These are phyloP conservation scores for Apocheima hispidaria DNA, from an alignment of 2,888 invertebrate species.

Conservation along the genomic window DNA sequence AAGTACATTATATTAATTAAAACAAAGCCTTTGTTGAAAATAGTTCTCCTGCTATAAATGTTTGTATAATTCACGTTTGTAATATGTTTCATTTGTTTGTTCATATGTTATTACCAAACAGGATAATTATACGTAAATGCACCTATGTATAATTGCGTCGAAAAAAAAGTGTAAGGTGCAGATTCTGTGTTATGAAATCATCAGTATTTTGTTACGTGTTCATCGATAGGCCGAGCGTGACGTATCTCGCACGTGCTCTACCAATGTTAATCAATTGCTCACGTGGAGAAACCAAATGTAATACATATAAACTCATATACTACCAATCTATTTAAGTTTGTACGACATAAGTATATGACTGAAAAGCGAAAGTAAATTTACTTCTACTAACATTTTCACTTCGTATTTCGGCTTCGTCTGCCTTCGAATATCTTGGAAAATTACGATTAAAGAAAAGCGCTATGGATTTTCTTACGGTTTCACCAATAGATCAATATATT, in stretches of 20 bases:
- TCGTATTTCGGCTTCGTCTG: too few species aligned
- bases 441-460: too few species aligned
- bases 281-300: slow-evolving; percentile 8
- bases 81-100: slow-evolving; percentile 6
- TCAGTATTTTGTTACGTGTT: neutral
- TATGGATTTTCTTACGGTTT: too few species aligned
- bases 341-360: too few species aligned
- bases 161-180: neutral
- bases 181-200: slow-evolving; percentile 1
- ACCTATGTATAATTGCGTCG: neutral
- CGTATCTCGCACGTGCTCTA: slow-evolving; percentile 1
- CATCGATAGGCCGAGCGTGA: neutral
- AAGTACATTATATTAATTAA: neutral
- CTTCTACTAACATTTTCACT: too few species aligned
- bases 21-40: slow-evolving; percentile 1
- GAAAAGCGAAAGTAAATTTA: too few species aligned
- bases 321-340: too few species aligned
- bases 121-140: neutral
- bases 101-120: neutral
- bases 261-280: neutral
- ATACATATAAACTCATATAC: neutral
- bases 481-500: neutral
- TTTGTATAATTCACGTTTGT: neutral
- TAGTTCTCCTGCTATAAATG: slow-evolving; percentile 1
- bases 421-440: too few species aligned